These are phyloP conservation scores for Mesorhabditis spiculigera DNA, from an alignment of 2,888 invertebrate species.

Conservation along the genomic window DNA sequence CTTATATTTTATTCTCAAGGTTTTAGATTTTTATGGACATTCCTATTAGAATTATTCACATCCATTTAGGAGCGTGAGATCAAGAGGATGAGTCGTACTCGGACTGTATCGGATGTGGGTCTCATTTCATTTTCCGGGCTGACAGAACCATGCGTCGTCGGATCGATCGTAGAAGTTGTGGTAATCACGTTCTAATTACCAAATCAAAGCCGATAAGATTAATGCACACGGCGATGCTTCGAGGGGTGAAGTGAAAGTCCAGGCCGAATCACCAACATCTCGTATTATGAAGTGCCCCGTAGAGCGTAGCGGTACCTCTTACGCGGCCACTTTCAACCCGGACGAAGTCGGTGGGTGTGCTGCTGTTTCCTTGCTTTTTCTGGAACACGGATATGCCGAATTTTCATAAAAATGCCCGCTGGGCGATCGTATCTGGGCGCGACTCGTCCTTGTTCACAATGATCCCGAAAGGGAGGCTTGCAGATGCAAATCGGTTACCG, in stretches of 20 bases:
- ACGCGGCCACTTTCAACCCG: conserved; percentile 92
- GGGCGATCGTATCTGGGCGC: too few species aligned
- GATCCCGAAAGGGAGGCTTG: too few species aligned
- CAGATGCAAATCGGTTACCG: too few species aligned
- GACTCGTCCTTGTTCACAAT: too few species aligned
- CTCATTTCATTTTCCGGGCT: conserved; percentile 71
- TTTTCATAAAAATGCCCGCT: too few species aligned
- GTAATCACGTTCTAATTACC: conserved; percentile 60
- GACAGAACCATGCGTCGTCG: conserved; percentile 84
- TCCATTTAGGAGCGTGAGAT: background rate
- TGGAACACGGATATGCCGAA: too few species aligned
- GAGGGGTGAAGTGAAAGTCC: conserved; percentile 83
- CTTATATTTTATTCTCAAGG: too few species aligned
- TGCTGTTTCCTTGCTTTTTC: too few species aligned
- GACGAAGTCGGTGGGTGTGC: conserved; percentile 77
- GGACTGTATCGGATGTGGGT: conserved; percentile 29
- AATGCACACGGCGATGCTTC: conserved; percentile 65
- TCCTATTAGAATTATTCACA: background rate
- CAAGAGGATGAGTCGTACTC: background rate
- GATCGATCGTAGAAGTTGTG: conserved; percentile 89
- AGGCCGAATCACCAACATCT: conserved; percentile 85
- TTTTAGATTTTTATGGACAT: too few species aligned
- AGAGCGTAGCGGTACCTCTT: conserved; percentile 71
- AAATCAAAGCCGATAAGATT: conserved; percentile 61
- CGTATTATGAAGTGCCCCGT: conserved; percentile 76